Percentiles rank a stretch among this genome's conserved stretches.
Evolutionary conservation across 2,888 invertebrate species (phyloP).

Genomic region (Tenthredo notha): DNA sequence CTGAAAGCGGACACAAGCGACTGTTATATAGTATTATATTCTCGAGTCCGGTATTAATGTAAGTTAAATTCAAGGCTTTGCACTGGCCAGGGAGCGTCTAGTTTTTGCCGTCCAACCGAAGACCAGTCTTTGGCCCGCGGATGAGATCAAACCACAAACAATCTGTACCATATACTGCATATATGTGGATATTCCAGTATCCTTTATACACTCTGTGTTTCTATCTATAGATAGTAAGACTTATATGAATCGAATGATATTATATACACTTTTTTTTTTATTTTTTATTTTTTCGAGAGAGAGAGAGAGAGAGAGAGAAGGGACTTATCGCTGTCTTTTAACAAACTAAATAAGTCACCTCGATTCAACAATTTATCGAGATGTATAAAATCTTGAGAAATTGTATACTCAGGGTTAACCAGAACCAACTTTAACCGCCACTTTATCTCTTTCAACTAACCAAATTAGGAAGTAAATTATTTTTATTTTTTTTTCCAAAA

Average conservation of each 20-base stretch:
- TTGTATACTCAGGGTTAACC: slow-evolving; percentile 30
- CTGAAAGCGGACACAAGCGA: too few species aligned
- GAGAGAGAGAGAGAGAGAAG: too few species aligned
- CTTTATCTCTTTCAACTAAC: background rate
- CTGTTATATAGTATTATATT: background rate
- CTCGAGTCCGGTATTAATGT: slow-evolving; percentile 15
- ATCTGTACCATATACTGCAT: background rate
- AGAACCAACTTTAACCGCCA: background rate
- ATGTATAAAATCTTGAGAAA: background rate
- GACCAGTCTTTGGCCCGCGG: slow-evolving; percentile 35
- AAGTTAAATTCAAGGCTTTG: slow-evolving; percentile 45
- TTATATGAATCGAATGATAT: background rate
- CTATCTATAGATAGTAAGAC: background rate
- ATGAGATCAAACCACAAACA: slow-evolving; percentile 17
- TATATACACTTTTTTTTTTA: background rate
- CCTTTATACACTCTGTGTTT: background rate
- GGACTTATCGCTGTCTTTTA: background rate
- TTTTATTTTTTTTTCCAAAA: too few species aligned
- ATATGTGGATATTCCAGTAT: background rate
- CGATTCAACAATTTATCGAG: background rate
- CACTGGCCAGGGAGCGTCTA: slow-evolving; percentile 26
- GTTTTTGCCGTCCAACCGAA: slow-evolving; percentile 31
- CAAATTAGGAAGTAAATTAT: slow-evolving; percentile 34
- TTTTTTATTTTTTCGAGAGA: too few species aligned
- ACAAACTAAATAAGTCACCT: background rate